Evolutionary conservation across 2,797 vertebrate species (phyloP).

Genomic region (Sphenodon punctatus): DNA sequence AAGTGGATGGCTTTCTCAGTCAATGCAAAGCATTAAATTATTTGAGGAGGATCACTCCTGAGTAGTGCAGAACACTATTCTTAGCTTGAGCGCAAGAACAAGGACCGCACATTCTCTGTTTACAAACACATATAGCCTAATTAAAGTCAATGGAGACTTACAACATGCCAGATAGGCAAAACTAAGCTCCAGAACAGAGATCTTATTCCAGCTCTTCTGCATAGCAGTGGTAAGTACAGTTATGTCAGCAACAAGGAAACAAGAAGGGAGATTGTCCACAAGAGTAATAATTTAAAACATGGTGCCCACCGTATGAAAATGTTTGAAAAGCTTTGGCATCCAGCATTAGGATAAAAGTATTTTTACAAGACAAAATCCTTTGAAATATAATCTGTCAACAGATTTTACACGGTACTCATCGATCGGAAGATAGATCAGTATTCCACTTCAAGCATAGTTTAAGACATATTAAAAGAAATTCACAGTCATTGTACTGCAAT

Average conservation of each 20-base stretch:
- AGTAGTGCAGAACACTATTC: background rate
- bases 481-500: background rate
- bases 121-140: conserved; percentile 3
- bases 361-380: too few relatives aligned
- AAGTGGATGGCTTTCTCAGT: too few relatives aligned
- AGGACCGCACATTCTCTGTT: background rate
- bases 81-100: background rate
- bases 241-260: too few relatives aligned
- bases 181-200: background rate
- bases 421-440: background rate
- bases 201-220: background rate
- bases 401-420: too few relatives aligned
- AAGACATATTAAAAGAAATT: background rate
- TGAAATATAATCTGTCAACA: too few relatives aligned
- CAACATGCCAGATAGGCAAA: background rate
- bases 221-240: background rate
- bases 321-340: background rate
- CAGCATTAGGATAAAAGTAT: too few relatives aligned
- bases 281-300: background rate
- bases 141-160: background rate
- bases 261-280: background rate
- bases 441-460: background rate
- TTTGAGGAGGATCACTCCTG: background rate
- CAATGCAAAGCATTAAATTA: background rate
- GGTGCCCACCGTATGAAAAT: background rate